Base-by-base conservation (phyloP, 2,888 invertebrate genomes). In the Eilema griseolum region DNA sequence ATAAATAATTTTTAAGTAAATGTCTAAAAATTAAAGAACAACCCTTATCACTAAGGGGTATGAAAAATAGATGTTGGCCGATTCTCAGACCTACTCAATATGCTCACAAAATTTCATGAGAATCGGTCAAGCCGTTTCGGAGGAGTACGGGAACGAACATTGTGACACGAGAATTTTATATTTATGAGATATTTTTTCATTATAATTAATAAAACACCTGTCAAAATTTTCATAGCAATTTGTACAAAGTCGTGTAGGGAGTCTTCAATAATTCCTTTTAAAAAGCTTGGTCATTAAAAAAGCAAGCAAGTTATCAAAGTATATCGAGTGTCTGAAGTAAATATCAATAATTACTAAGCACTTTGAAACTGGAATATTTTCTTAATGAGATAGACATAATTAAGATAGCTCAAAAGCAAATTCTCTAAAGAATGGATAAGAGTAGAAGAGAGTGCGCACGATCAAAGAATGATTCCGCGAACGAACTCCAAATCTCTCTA, bases 401-500 rank as follows among this genome's bases (percentile, higher is more conserved):
- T 85, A 85, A 78, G 71, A 75, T 75, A 74, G 74, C 52, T 79
- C 77, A 78, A 82, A 84, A 75, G 79, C 77, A 63, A 76, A 76
- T 75, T 77, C 73, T 61, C 71, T 76, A 69, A 79, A 77, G 76
- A 81, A 75, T 77, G 78, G 83, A 84, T 85, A 85, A 86, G 86
- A 82, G 81, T 80, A 73, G 75, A 61, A 76, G 64, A 56, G 69
- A 77, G 83, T 71, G 74, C 80, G 74, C 71, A 73, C 83, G 87
- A 88, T 90, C 89, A 90, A 90, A 89, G 90, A 89, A 88, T 85
- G 77, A 78, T 87, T 88, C 80, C 83, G 79, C 75, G 76, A 83
- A 84, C 79, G 82, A 86, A 86, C 86, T 88, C 82, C 77, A 86
- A 90, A 92, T 89, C 92, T 87, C 87, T 90, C 90, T 93, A 93